Evolutionary conservation across 2,888 invertebrate genomes (phyloP).

Genomic region (Idaea dimidiata): DNA sequence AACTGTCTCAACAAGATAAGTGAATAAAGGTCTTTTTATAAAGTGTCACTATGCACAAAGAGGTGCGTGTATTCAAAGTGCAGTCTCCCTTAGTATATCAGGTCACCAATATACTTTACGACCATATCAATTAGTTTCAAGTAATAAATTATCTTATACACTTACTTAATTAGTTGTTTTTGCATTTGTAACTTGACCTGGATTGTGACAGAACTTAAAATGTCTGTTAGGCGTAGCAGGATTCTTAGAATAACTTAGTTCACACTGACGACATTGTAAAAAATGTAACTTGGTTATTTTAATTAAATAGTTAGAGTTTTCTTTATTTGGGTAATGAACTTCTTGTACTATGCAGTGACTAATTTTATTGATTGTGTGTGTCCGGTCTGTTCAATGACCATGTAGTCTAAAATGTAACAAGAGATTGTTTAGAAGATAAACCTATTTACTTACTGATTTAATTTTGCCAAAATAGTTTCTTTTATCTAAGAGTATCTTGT

Average conservation of each 20-base stretch:
- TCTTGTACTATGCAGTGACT: not conserved
- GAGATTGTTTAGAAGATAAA: not conserved
- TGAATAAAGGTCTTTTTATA: not conserved
- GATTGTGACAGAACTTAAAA: slow-evolving; percentile 16
- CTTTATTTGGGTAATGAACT: not conserved
- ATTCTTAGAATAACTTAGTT: slow-evolving; percentile 27
- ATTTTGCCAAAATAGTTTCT: no score
- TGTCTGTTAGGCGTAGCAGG: slow-evolving; percentile 30
- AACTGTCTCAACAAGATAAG: not conserved
- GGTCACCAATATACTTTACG: slow-evolving; percentile 39
- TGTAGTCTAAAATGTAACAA: not conserved
- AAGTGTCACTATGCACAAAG: not conserved
- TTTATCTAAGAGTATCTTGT: no score
- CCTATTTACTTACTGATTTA: no score
- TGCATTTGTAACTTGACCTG: slow-evolving; percentile 40
- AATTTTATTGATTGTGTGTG: not conserved
- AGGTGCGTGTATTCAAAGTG: not conserved
- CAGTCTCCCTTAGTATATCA: slow-evolving; percentile 9
- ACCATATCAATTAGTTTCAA: slow-evolving; percentile 44
- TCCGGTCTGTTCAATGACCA: not conserved
- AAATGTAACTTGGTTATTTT: slow-evolving; percentile 8
- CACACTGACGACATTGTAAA: slow-evolving; percentile 12
- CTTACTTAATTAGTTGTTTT: slow-evolving; percentile 47
- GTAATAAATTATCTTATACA: slow-evolving; percentile 37
- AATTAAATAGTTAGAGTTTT: slow-evolving; percentile 1